Conservation (phyloP, 2,797 vertebrate genomes). For the Pogoniulus pusillus region DNA sequence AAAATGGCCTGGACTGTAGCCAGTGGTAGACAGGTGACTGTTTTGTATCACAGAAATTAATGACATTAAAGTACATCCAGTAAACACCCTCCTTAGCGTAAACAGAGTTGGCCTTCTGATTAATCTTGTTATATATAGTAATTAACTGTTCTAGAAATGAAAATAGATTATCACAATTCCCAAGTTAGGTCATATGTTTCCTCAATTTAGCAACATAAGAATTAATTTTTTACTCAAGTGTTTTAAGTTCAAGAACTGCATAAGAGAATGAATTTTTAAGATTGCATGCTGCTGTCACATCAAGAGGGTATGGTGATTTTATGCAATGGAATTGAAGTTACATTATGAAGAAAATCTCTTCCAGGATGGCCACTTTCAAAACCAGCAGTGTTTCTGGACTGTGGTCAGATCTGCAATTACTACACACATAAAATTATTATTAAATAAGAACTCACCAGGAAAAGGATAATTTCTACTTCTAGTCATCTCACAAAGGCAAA, state of each 20-base stretch:
- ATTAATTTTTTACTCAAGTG: not conserved
- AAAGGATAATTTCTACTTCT: conserved; percentile 11
- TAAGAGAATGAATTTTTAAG: conserved; percentile 39
- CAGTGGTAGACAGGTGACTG: not conserved
- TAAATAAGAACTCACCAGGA: conserved; percentile 16
- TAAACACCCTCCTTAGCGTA: fast-evolving
- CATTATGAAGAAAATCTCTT: not conserved
- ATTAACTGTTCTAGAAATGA: not conserved
- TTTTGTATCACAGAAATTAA: not conserved
- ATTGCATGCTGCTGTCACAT: not conserved
- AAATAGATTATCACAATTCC: not conserved
- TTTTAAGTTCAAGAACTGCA: not conserved
- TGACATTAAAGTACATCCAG: not conserved
- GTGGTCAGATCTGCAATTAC: not conserved
- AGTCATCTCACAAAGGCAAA: not conserved
- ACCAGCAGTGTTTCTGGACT: not conserved
- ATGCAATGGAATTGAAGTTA: not conserved
- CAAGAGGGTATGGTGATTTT: not conserved
- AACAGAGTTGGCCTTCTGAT: not conserved
- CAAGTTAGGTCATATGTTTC: not conserved
- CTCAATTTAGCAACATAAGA: not conserved
- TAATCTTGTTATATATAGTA: not conserved
- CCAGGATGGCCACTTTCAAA: not conserved
- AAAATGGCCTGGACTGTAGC: not conserved
- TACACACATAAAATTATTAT: not conserved